Conservation (phyloP, 2,113 vertebrate species). For the Zapornia atra region DNA sequence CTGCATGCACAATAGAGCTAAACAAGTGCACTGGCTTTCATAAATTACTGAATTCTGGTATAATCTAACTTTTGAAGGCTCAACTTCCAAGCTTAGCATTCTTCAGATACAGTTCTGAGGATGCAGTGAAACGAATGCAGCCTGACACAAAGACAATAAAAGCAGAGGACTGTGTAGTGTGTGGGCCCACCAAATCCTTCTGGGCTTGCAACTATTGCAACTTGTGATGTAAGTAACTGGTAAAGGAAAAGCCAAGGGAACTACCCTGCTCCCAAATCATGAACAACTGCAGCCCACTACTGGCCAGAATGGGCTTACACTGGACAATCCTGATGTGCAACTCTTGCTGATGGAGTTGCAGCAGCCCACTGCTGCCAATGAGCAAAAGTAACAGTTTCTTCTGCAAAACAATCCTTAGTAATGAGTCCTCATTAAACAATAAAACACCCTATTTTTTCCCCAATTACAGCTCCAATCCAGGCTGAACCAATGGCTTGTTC, state of each 20-base stretch:
- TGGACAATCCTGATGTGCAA: fast-evolving
- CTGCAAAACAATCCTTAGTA: neutral
- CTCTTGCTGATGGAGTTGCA: neutral
- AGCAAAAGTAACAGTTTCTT: neutral
- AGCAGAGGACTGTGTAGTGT: neutral
- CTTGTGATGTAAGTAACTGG: neutral
- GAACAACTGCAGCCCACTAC: neutral
- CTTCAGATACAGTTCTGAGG: neutral
- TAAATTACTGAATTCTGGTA: neutral
- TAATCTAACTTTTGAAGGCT: neutral
- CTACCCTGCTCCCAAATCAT: neutral
- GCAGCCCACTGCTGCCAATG: neutral
- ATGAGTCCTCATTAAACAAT: neutral
- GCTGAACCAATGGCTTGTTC: neutral
- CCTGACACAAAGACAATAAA: neutral
- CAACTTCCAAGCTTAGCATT: neutral
- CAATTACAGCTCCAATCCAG: neutral
- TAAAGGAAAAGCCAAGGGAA: neutral
- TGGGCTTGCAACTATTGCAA: neutral
- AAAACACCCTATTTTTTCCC: neutral
- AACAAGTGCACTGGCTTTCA: neutral
- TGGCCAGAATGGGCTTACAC: neutral
- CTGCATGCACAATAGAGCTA: neutral
- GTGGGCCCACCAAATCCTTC: neutral
- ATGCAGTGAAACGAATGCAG: neutral